Evolutionary conservation across 2,797 vertebrate genomes (phyloP), one percentile per base, ranked within the genome.

Genomic region (Picus viridis): DNA sequence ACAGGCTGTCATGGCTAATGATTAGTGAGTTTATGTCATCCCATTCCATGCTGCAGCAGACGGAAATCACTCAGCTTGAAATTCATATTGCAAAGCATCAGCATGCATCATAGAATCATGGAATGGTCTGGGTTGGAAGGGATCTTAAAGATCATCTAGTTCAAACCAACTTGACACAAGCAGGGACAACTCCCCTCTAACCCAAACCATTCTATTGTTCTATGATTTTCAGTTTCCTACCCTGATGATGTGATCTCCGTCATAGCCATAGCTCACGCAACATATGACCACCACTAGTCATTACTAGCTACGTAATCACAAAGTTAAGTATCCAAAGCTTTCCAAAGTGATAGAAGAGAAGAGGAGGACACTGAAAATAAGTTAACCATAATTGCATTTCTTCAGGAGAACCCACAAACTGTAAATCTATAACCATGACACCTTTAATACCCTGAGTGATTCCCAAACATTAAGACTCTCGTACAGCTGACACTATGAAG

Each of bases 221-320:
- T 23, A 23, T 51, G 49, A 24, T 61, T 88, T 54, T 70, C 34
- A 45, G 32, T 76, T 56, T 79, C 45, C 24, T 32, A 3, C 18
- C 49, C 7, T 5, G 0, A 15, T 26, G 14, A 59, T 43, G n/a
- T 27, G 26, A 41, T 63, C 23, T 41, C 58, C 47, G 14, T 36
- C 59, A 53, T 6, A 68, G 39, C 29, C 30, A 39, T n/a, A 45
- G n/a, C 30, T 84, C 41, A 23, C 56, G 23, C 23, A 63, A 70
- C 77, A 69, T 14, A 15, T 0, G 0, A 59, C 29, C 19, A 59
- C 47, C 56, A 18, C 20, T 49, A 30, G 39, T 69, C 14, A 10
- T 67, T 69, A 36, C 27, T 47, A 8, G 22, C 24, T 24, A 51
- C 13, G 23, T 51, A 29, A 71, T 20, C 36, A 51, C 34, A 17